These are phyloP conservation scores for Charina bottae DNA, from an alignment of 2,113 vertebrate species.

Conservation along the genomic window DNA sequence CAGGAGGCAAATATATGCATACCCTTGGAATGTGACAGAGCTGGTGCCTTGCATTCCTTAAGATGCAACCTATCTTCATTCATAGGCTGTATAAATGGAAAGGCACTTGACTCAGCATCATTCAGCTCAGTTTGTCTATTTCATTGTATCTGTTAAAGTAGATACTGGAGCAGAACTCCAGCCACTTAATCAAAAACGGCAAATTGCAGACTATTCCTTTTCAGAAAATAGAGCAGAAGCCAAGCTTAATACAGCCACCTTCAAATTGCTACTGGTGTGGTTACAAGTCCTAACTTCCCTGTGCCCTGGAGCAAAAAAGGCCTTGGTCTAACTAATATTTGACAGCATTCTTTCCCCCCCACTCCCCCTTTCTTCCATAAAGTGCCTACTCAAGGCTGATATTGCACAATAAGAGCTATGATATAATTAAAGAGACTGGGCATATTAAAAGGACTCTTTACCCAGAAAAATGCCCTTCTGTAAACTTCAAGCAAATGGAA, in stretches of 20 bases:
- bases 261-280: not conserved
- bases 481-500: not conserved
- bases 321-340: not conserved
- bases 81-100: not conserved
- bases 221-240: constrained; percentile 19
- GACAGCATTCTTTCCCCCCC: not conserved
- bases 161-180: constrained; percentile 27
- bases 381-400: not conserved
- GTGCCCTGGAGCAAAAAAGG: not conserved
- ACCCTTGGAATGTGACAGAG: constrained; percentile 30
- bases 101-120: constrained; percentile 36
- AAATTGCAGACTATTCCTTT: not conserved
- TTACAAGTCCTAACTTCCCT: not conserved
- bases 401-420: not conserved
- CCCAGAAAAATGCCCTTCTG: not conserved
- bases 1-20: constrained; percentile 34
- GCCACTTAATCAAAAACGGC: not conserved
- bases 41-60: constrained; percentile 38
- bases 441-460: not conserved
- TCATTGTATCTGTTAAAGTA: constrained; percentile 34
- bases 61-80: constrained; percentile 36
- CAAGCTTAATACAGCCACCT: not conserved
- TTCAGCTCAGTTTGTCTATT: constrained; percentile 35
- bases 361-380: not conserved
- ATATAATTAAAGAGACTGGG: not conserved